Base-by-base conservation (phyloP, 2,113 vertebrate species). In the Cromileptes altivelis region DNA sequence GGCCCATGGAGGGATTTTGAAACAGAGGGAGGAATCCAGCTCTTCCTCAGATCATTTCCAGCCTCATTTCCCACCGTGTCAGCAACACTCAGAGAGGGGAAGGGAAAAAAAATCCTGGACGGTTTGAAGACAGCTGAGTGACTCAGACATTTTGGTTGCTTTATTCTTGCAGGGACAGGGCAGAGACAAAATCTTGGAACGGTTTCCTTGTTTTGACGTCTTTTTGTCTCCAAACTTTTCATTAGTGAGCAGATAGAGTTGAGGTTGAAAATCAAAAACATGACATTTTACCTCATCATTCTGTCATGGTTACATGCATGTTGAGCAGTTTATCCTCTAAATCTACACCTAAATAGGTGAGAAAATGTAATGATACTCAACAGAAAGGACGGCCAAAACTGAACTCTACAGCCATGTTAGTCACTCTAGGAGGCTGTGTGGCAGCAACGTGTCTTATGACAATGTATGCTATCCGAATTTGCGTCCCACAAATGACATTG, bases 11-110 rank as follows among this genome's bases (percentile, higher is more conserved):
- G 76, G 84, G 91, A 85, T 90, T 91, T 85, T 50, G 61, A 84
- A 86, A 91, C 76, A 81, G 73, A 79, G 78, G 67, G 60, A 81
- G 80, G 58, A 77, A 89, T 89, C 83, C 76, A 58, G 70, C 77
- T 73, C 76, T 86, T 82, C 88, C 86, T 85, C 80, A 86, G 86
- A 90, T 89, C 81, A 85, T 88, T 87, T 87, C 70, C 88, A 84
- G 74, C 62, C 74, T 85, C 52, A 63, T 88, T 92, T 89, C 79
- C 76, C 70, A 80, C 64, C 18, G 21, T 81, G 86, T 80, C 65
- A 90, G 85, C 15, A 21, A 57, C 37, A 10, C 13, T 49, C 7
- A 30, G 74, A 56, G 68, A 58, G 8, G 15, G 53, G 53, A 4
- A 30, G n/a, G 11, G 70, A 9, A 53, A 45, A 45, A 65, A 68